A percentile compares a stretch with the other conserved stretches of the same genome.
phyloP scores from a whole-genome alignment of 2,888 invertebrate species.

The Pseudococcus longispinus region DNA sequence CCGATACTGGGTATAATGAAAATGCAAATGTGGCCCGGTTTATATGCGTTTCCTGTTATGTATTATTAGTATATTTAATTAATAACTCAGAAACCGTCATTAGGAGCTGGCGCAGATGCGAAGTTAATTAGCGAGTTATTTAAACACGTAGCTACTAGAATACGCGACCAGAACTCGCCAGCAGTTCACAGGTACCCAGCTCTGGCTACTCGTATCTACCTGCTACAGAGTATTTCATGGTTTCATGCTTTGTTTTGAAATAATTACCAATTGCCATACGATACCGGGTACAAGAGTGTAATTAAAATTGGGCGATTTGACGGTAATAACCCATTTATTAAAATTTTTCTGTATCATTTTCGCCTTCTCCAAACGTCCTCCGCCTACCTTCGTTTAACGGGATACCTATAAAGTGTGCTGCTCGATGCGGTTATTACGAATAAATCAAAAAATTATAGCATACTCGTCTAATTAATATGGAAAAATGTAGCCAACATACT shows the following conservation, averaged over 20 bases:
- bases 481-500: not conserved
- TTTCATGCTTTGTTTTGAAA: constrained; percentile 36
- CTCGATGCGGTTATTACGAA: too few species aligned
- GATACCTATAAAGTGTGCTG: too few species aligned
- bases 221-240: constrained; percentile 33
- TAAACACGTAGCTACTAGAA: constrained; percentile 36
- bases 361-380: too few species aligned
- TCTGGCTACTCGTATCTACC: not conserved
- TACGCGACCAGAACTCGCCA: constrained; percentile 9
- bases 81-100: constrained; percentile 51
- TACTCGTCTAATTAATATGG: too few species aligned
- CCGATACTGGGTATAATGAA: constrained; percentile 9
- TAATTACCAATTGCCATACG: constrained; percentile 28
- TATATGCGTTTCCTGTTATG: constrained; percentile 47
- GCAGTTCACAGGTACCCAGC: constrained; percentile 1
- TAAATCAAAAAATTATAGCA: too few species aligned
- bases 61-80: constrained; percentile 51
- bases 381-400: too few species aligned
- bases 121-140: constrained; percentile 49
- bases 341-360: not conserved
- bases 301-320: constrained; percentile 33
- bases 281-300: not conserved
- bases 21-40: constrained; percentile 46
- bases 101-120: constrained; percentile 40
- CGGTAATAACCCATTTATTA: not conserved